phyloP scores from a whole-genome alignment of 30 jellyfish, hydroid and myxozoan genomes.

The Catostylus mosaicus region DNA sequence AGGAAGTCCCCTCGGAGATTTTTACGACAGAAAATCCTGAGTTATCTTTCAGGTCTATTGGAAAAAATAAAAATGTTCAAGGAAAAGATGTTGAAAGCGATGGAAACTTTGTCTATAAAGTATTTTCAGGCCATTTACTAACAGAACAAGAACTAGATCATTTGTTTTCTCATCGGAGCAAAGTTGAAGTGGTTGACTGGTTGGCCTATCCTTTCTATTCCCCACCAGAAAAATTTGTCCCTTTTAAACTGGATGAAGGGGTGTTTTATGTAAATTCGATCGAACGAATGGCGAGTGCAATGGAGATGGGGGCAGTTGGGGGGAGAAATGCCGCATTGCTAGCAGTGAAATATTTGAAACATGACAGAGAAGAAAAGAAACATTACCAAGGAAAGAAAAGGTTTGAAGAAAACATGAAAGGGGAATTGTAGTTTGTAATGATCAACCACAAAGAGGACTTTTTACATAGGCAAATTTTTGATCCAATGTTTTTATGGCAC shows the following conservation, averaged over 20 bases:
- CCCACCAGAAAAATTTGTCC: conserved; percentile 79
- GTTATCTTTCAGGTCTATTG: conserved; percentile 61
- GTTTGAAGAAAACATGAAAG: not conserved
- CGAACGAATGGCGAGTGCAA: conserved; percentile 93
- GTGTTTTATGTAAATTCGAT: conserved; percentile 93
- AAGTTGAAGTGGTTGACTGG: conserved; percentile 63
- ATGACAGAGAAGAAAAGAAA: not conserved
- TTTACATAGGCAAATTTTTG: too few species aligned
- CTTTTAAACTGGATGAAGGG: conserved; percentile 83
- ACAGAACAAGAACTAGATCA: conserved; percentile 56
- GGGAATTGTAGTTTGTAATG: conserved; percentile 6
- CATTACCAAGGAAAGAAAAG: not conserved
- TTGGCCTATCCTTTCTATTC: conserved; percentile 86
- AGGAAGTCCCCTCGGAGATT: conserved; percentile 58
- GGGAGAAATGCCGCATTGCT: conserved; percentile 93
- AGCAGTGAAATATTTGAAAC: conserved; percentile 43
- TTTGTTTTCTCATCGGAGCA: conserved; percentile 22
- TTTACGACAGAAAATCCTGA: conserved; percentile 71
- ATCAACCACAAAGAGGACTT: not conserved
- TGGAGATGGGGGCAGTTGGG: conserved; percentile 94
- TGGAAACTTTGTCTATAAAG: conserved; percentile 55
- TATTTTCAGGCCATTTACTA: conserved; percentile 69
- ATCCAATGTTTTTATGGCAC: too few species aligned
- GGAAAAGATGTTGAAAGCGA: conserved; percentile 36
- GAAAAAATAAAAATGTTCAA: conserved; percentile 43